Evolutionary conservation across 2,797 vertebrate species (phyloP), one percentile per base, ranked within the genome.

Genomic region (Vireo griseus): DNA sequence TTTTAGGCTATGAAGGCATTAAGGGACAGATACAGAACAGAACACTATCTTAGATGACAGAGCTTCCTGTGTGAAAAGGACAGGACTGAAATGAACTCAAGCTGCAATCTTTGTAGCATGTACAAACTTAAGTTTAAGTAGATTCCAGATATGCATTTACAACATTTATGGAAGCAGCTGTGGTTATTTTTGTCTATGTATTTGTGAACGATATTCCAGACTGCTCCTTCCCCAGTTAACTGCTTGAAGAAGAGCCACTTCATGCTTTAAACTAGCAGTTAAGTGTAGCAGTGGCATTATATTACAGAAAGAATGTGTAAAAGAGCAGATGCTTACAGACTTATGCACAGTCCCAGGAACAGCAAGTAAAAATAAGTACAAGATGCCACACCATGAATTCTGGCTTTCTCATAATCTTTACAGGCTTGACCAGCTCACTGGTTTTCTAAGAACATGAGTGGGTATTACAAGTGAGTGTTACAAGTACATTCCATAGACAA

Each of bases 81-180:
- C 0, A 8, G 31, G 22, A 71, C 29, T 57, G 50, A 88, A 91
- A 77, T 31, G 15, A 83, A 75, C 11, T 88, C n/a, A 75, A 75
- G 37, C 16, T 51, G 26, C 12, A 71, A 20, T 45, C 40, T 61
- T 22, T 45, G 21, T n/a, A 71, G 24, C 24, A 50, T 0, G 0
- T 35, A 67, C 45, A 71, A 72, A 68, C 31, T 65, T 10, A 39
- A 40, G 17, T 54, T 59, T 39, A 84, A 54, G 11, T 31, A 59
- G 59, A 74, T 74, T 88, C 58, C 50, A 65, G n/a, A 78, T 20
- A 63, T 5, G 17, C 47, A 72, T 75, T 78, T 72, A 42, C 31
- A 74, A 62, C 8, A 25, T 33, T 58, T 58, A 68, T 8, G 48
- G n/a, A 80, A 72, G 29, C 28, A 68, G 58, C 10, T 84, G 39